These are phyloP conservation scores for Lagopus muta DNA, from an alignment of 2,113 vertebrate species.

Conservation along the genomic window DNA sequence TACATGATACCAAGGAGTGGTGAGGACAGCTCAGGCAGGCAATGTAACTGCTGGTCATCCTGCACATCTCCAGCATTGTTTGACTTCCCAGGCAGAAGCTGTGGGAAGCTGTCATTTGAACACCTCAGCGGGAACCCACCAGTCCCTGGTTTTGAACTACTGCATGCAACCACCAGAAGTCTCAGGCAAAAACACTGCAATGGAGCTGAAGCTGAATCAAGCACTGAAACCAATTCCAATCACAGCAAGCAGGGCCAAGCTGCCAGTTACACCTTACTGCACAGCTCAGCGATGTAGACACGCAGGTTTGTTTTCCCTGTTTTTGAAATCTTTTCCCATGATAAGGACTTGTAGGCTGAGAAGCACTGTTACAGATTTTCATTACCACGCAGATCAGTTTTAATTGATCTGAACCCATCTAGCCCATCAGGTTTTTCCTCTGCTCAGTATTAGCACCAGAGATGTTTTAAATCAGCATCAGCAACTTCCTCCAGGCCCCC, in stretches of 20 bases:
- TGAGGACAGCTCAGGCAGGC: neutral
- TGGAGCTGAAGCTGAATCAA: neutral
- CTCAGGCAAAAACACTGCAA: neutral
- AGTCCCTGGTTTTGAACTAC: neutral
- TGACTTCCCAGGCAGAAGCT: neutral
- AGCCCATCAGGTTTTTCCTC: neutral
- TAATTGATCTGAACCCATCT: neutral
- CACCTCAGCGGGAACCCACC: neutral
- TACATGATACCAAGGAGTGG: neutral
- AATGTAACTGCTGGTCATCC: neutral
- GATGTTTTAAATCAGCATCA: neutral
- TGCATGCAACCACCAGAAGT: neutral
- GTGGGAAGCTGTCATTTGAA: neutral
- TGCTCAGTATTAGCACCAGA: neutral
- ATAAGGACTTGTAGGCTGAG: neutral
- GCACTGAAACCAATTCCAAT: neutral
- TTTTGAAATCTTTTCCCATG: neutral
- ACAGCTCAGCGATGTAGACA: neutral
- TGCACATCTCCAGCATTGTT: neutral
- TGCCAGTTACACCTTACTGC: neutral
- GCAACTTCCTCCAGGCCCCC: constrained; percentile 2
- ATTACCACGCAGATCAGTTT: neutral
- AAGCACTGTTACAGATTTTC: neutral
- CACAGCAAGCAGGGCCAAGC: neutral
- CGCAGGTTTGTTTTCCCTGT: neutral